Base-by-base conservation (phyloP, 2,797 vertebrate species). In the Ibycter americanus region DNA sequence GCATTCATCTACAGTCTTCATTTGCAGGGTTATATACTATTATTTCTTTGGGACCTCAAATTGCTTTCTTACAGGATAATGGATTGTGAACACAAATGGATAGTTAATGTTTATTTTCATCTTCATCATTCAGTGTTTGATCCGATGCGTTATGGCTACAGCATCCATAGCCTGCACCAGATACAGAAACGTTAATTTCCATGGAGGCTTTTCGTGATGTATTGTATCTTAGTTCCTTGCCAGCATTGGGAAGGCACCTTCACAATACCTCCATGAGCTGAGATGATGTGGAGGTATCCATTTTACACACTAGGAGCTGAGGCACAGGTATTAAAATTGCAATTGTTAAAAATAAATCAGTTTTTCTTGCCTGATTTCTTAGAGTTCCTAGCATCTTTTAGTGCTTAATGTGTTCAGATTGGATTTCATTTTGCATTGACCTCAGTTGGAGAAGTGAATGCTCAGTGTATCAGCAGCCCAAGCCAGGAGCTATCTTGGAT, bases 341-440 rank as follows among this genome's bases (percentile, higher is more conserved):
- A 91, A 78, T 72, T 95, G 65, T 93, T 93, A 93, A 91, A 96
- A 94, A 83, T 46, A 71, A 90, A 87, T 90, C 52, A 31, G 12
- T 90, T 96, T 91, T 95, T 74, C 70, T 54, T 96, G 85, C 83
- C 61, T 83, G 87, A 86, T 86, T 95, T 95, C 76, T 93, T 31
- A 88, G 78, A 91, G 61, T 68, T 91, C 36, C 62, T 81, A 68
- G 46, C 65, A 86, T 78, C 82, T 79, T 89, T 83, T 83, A 81
- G 56, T 15, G 15, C 65, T 71, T 65, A 93, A 6, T 87, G 59
- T 38, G 44, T 92, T 93, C 74, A 80, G 81, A 74, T 38, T 89
- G 71, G 90, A 83, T 93, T 92, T 93, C 36, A 91, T 87, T 96
- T 87, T 92, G 29, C 90, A 65, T 32, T 93, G 74, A 86, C 76